A percentile compares a stretch with the other conserved stretches of the same genome.
These are phyloP conservation scores for crab-eating macaque (Macaca fascicularis) DNA, from an alignment of 2,113 vertebrate genomes.

Conservation along the genomic window DNA sequence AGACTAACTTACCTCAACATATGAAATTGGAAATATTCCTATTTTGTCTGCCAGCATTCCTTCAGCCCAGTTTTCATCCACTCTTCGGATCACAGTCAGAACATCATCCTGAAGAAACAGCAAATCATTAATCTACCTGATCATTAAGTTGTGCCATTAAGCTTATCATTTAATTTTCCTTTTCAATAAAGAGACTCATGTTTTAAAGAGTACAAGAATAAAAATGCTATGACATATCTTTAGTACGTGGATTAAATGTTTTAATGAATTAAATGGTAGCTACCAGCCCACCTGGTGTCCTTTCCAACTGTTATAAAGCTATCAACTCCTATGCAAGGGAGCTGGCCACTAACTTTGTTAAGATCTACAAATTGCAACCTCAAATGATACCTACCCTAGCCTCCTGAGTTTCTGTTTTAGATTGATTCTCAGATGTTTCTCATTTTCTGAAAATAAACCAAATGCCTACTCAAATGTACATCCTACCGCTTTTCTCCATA, in stretches of 20 bases:
- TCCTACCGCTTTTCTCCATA: conserved; percentile 35
- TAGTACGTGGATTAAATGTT: neutral
- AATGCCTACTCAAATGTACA: neutral
- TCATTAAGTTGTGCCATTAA: conserved; percentile 22
- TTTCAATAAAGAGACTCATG: neutral
- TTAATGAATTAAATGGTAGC: neutral
- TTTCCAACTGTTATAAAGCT: neutral
- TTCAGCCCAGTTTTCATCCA: conserved; percentile 99
- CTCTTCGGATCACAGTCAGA: conserved; percentile 97
- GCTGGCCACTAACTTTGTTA: neutral
- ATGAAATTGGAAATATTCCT: conserved; percentile 99
- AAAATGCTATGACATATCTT: neutral
- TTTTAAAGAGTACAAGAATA: neutral
- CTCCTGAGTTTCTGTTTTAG: neutral
- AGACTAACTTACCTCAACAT: conserved; percentile 93
- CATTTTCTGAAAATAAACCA: neutral
- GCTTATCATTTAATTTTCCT: conserved; percentile 45
- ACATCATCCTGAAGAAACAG: conserved; percentile 93
- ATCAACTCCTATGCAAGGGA: neutral
- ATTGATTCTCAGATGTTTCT: neutral
- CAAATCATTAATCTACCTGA: conserved; percentile 62
- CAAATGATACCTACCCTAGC: neutral
- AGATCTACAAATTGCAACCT: neutral
- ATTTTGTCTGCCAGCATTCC: conserved; percentile 99
- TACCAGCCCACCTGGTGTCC: neutral